Conservation (phyloP, 2,797 vertebrate species). For the Prunella strophiata region DNA sequence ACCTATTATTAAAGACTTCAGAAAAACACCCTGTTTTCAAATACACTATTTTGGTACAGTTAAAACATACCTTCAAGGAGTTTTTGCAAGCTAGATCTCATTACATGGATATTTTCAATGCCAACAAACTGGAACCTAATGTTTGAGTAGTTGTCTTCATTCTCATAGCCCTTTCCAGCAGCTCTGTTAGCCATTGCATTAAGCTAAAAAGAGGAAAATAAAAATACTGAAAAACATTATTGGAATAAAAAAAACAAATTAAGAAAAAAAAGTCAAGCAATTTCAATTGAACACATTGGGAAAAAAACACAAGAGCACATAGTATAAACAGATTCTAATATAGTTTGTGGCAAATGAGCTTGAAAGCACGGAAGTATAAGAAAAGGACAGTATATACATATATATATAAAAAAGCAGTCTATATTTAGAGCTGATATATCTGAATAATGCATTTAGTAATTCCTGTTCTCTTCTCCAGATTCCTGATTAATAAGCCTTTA, state of each 20-base stretch:
- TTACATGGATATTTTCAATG: constrained; percentile 99
- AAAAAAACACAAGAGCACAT: not conserved
- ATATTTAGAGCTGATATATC: not conserved
- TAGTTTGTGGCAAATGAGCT: not conserved
- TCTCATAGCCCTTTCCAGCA: constrained; percentile 99
- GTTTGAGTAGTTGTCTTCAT: constrained; percentile 98
- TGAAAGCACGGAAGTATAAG: not conserved
- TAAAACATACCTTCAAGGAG: constrained; percentile 89
- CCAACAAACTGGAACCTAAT: constrained; percentile 99
- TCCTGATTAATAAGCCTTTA: not conserved
- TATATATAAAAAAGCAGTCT: not conserved
- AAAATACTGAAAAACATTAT: not conserved
- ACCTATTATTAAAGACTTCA: not conserved
- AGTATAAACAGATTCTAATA: not conserved
- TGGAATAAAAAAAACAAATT: not conserved
- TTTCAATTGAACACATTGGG: not conserved
- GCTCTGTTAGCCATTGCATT: constrained; percentile 97
- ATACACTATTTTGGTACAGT: not conserved
- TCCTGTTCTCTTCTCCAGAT: not conserved
- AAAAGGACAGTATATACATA: not conserved
- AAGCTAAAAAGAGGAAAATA: constrained; percentile 78
- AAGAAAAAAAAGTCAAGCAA: not conserved
- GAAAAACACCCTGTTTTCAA: not conserved
- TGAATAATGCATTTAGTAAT: not conserved
- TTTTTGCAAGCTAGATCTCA: constrained; percentile 96